These are phyloP conservation scores for Colius striatus DNA, from an alignment of 2,113 vertebrate genomes.

Conservation along the genomic window DNA sequence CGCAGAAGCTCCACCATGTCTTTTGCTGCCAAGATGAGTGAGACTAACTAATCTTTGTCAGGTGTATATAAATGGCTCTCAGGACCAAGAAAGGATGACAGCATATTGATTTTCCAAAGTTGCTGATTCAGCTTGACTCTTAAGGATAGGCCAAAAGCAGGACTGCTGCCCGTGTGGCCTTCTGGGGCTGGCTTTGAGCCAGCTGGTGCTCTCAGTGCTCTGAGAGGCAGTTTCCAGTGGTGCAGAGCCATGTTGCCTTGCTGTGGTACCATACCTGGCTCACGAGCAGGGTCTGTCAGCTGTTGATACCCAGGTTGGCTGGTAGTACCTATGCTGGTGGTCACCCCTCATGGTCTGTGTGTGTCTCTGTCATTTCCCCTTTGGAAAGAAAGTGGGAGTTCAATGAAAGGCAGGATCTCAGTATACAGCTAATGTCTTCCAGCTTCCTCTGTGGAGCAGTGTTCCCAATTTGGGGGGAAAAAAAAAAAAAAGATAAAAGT, in stretches of 20 bases:
- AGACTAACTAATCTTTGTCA: neutral
- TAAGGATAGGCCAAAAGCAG: neutral
- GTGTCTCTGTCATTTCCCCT: neutral
- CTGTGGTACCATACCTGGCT: neutral
- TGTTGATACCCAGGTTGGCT: neutral
- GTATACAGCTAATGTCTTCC: neutral
- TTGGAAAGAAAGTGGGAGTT: neutral
- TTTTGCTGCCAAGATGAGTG: neutral
- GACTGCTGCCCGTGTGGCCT: neutral
- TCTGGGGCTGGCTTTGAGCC: neutral
- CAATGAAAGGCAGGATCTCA: neutral
- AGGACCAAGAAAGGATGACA: neutral
- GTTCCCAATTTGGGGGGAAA: neutral
- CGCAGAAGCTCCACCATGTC: neutral
- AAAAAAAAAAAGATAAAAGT: neutral
- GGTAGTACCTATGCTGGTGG: neutral
- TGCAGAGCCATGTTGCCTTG: neutral
- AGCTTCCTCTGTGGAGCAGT: neutral
- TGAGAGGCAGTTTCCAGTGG: neutral
- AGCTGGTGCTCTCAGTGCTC: neutral
- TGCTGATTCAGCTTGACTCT: neutral
- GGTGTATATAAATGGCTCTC: neutral
- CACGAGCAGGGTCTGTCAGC: neutral
- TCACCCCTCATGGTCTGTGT: neutral
- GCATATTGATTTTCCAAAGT: neutral